phyloP scores from a whole-genome alignment of 1,140 invertebrate genomes.

The Drosophila rufa region DNA sequence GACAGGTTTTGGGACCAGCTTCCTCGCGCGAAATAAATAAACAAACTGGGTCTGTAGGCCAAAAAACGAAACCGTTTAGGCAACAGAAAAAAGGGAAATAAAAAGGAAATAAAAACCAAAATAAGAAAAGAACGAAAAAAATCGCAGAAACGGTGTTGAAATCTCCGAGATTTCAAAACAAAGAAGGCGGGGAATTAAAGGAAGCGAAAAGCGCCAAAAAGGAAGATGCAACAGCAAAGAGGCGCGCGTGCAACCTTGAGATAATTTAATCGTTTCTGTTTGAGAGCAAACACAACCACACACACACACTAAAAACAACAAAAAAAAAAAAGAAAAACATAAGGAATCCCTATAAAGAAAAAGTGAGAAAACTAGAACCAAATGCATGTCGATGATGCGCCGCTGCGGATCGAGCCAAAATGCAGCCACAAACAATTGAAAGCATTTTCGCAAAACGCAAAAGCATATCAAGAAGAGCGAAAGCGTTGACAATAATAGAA shows the following conservation, averaged over 20 bases:
- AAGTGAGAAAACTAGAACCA: slow-evolving; percentile 4
- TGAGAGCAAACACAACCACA: slow-evolving; percentile 60
- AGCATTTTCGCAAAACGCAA: slow-evolving; percentile 61
- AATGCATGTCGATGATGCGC: slow-evolving; percentile 48
- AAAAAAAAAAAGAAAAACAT: neutral
- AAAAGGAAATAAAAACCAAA: neutral
- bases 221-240: slow-evolving; percentile 18
- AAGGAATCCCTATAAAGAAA: slow-evolving; percentile 12
- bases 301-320: slow-evolving; percentile 2
- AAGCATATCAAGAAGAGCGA: slow-evolving; percentile 26
- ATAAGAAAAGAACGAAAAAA: neutral
- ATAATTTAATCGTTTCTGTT: slow-evolving; percentile 79
- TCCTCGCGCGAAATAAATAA: neutral
- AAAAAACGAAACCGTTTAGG: slow-evolving; percentile 13
- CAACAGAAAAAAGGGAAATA: slow-evolving; percentile 5
- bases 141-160: slow-evolving; percentile 14
- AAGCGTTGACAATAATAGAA: slow-evolving; percentile 31
- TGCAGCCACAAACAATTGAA: slow-evolving; percentile 71
- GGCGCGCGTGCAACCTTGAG: slow-evolving; percentile 79
- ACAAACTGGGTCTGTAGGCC: slow-evolving; percentile 47
- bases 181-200: slow-evolving; percentile 9
- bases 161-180: slow-evolving; percentile 34
- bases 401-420: slow-evolving; percentile 48
- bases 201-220: slow-evolving; percentile 39
- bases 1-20: slow-evolving; percentile 9